Evolutionary conservation across 2,888 invertebrate genomes (phyloP).

Genomic region (Heliconius cydno): DNA sequence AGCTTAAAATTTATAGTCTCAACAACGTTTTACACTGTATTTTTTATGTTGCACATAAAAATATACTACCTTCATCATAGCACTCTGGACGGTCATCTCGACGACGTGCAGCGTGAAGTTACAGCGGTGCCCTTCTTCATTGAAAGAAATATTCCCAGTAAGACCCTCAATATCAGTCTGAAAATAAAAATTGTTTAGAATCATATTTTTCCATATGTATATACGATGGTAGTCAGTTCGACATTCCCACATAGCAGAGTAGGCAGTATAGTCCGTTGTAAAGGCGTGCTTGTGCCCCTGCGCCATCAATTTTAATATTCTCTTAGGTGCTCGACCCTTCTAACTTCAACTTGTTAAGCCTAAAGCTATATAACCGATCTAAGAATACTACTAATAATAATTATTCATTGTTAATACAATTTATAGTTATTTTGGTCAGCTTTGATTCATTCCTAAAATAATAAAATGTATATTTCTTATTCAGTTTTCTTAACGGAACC

Average conservation of each 20-base stretch:
- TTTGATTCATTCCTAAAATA: not conserved
- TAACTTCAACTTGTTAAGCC: not conserved
- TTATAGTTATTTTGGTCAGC: not conserved
- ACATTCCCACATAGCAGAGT: too few species aligned
- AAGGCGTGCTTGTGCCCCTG: too few species aligned
- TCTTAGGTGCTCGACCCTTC: not conserved
- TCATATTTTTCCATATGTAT: not conserved
- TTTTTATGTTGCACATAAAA: not conserved
- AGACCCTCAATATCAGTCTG: slow-evolving; percentile 95
- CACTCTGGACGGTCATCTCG: slow-evolving; percentile 96
- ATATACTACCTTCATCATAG: slow-evolving; percentile 90
- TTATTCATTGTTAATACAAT: not conserved
- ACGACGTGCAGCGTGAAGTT: slow-evolving; percentile 96
- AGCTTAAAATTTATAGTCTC: not conserved
- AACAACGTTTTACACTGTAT: not conserved
- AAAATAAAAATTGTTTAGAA: slow-evolving; percentile 48
- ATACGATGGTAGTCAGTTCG: not conserved
- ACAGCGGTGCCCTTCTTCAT: slow-evolving; percentile 93
- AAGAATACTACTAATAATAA: too few species aligned
- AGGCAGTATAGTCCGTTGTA: too few species aligned
- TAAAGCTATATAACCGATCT: not conserved
- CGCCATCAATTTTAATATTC: not conserved
- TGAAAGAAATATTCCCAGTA: slow-evolving; percentile 95
- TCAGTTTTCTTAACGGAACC: not conserved
- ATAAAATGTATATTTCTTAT: not conserved